A percentile compares a stretch with the other conserved stretches of the same genome.
phyloP scores from a whole-genome alignment of 1,140 invertebrate genomes.

The Acromyrmex heyeri region DNA sequence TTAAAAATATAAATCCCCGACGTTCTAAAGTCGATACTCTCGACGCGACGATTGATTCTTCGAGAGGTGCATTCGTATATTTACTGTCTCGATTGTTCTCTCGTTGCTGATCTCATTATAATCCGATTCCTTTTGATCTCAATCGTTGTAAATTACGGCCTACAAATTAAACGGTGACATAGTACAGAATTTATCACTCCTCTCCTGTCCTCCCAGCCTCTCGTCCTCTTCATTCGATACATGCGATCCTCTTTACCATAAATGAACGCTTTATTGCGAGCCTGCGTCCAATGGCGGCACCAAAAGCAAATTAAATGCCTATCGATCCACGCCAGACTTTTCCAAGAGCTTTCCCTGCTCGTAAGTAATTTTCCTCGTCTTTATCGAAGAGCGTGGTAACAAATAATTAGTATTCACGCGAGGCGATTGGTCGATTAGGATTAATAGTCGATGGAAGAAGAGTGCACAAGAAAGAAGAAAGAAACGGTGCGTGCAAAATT shows the following conservation, averaged over 20 bases:
- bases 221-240: neutral
- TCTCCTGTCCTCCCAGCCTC: neutral
- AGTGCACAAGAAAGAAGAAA: neutral
- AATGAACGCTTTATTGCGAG: conserved; percentile 56
- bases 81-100: conserved; percentile 19
- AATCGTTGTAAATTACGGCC: neutral
- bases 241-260: conserved; percentile 11
- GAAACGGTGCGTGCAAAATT: neutral
- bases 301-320: conserved; percentile 62
- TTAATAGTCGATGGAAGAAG: conserved; percentile 23
- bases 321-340: conserved; percentile 37
- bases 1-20: conserved; percentile 29
- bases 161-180: conserved; percentile 58
- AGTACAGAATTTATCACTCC: neutral
- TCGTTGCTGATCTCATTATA: conserved; percentile 5
- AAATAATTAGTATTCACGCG: conserved; percentile 34
- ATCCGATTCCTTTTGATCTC: conserved; percentile 15
- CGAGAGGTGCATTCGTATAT: conserved; percentile 9
- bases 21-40: neutral
- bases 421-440: conserved; percentile 45
- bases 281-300: neutral
- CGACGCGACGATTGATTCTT: neutral
- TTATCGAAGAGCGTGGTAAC: neutral
- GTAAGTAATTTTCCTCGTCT: conserved; percentile 58
- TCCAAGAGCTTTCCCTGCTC: neutral